Evolutionary conservation across 2,113 vertebrate genomes (phyloP).

Genomic region (Rhinopomastus cyanomelas): DNA sequence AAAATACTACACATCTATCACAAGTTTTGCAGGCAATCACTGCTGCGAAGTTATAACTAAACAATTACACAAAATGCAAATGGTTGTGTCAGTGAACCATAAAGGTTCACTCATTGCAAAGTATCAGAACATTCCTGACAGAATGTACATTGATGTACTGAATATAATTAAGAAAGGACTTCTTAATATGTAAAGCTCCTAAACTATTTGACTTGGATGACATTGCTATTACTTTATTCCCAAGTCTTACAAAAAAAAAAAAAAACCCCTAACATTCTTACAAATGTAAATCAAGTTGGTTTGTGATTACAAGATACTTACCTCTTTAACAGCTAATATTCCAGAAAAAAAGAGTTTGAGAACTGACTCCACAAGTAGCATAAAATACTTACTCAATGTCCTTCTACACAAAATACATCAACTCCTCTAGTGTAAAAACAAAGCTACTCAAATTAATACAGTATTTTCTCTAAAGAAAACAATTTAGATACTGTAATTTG

Average conservation of each 20-base stretch:
- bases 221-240: slow-evolving; percentile 71
- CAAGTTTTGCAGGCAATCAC: slow-evolving; percentile 87
- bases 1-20: slow-evolving; percentile 89
- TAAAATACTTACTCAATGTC: slow-evolving; percentile 70
- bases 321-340: slow-evolving; percentile 72
- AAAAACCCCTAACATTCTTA: slow-evolving; percentile 69
- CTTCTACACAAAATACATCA: slow-evolving; percentile 72
- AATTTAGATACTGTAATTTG: slow-evolving; percentile 74
- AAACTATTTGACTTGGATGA: slow-evolving; percentile 71
- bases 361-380: slow-evolving; percentile 64
- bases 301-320: slow-evolving; percentile 80
- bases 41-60: slow-evolving; percentile 86
- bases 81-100: slow-evolving; percentile 78
- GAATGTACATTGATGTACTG: slow-evolving; percentile 79
- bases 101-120: slow-evolving; percentile 79
- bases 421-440: slow-evolving; percentile 69
- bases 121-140: slow-evolving; percentile 78
- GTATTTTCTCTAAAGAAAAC: slow-evolving; percentile 62
- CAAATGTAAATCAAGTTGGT: slow-evolving; percentile 72
- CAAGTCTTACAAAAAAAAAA: slow-evolving; percentile 75
- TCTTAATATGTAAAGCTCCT: slow-evolving; percentile 72
- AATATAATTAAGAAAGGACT: slow-evolving; percentile 76
- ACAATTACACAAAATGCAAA: slow-evolving; percentile 81
- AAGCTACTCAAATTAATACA: slow-evolving; percentile 69
- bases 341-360: slow-evolving; percentile 62